Evolutionary conservation across 2,113 vertebrate species (phyloP).

Genomic region (Sigmodon hispidus): DNA sequence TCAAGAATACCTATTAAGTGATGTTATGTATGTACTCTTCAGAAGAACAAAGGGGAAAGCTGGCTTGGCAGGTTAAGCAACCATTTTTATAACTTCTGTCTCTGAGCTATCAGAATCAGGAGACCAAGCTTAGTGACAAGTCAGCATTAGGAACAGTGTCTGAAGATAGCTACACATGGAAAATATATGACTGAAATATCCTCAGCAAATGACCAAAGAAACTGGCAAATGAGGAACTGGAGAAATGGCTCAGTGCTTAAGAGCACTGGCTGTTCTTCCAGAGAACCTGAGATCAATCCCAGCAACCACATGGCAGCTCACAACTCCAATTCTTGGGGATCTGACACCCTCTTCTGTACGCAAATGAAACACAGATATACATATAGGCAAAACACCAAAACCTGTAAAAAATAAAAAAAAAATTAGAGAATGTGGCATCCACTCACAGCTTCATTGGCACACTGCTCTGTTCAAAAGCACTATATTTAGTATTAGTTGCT

Average conservation of each 20-base stretch:
- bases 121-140: slow-evolving; percentile 19
- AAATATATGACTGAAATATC: not conserved
- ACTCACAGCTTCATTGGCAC: not conserved
- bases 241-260: not conserved
- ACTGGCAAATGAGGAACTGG: not conserved
- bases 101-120: slow-evolving; percentile 6
- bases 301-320: not conserved
- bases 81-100: slow-evolving; percentile 33
- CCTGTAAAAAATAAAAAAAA: not conserved
- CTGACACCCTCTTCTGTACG: not conserved
- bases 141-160: not conserved
- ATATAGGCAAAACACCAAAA: not conserved
- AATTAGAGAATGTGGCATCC: not conserved
- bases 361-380: not conserved
- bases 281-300: not conserved
- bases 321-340: not conserved
- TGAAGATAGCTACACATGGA: not conserved
- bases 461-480: slow-evolving; percentile 24
- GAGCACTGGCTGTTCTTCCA: not conserved
- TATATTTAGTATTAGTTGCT: not conserved
- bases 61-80: slow-evolving; percentile 36
- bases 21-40: not conserved
- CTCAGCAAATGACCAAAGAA: not conserved
- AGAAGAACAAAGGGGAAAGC: slow-evolving; percentile 29
- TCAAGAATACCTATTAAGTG: slow-evolving; percentile 42